phyloP scores from a whole-genome alignment of 2,113 vertebrate genomes.

The Phylloscopus trochilus region DNA sequence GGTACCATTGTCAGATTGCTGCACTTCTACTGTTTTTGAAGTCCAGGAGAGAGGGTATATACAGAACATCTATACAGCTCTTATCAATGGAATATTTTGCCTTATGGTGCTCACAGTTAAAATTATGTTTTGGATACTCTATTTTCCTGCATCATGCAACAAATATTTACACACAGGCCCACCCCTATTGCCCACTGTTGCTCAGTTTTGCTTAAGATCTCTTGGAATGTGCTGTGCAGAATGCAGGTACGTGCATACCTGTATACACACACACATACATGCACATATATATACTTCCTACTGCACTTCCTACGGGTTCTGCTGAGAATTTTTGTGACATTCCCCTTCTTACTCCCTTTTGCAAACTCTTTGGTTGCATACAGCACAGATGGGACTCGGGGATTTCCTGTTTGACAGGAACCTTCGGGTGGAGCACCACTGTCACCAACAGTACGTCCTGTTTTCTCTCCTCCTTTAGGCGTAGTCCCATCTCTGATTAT shows the following conservation, averaged over 20 bases:
- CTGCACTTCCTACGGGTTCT: background rate
- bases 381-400: background rate
- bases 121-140: background rate
- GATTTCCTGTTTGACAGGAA: constrained; percentile 48
- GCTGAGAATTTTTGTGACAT: background rate
- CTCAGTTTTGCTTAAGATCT: background rate
- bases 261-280: no score
- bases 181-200: background rate
- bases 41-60: background rate
- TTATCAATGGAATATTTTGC: background rate
- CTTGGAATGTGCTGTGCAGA: background rate
- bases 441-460: background rate
- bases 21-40: background rate
- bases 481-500: constrained; percentile 39
- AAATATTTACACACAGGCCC: background rate
- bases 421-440: background rate
- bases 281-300: background rate
- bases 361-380: background rate
- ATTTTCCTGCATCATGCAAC: background rate
- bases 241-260: no score
- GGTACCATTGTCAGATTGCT: background rate
- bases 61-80: background rate
- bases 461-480: constrained; percentile 46
- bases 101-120: background rate
- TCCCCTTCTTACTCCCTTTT: background rate